phyloP scores from a whole-genome alignment of 2,888 invertebrate species.

The Andricus quercusramuli region DNA sequence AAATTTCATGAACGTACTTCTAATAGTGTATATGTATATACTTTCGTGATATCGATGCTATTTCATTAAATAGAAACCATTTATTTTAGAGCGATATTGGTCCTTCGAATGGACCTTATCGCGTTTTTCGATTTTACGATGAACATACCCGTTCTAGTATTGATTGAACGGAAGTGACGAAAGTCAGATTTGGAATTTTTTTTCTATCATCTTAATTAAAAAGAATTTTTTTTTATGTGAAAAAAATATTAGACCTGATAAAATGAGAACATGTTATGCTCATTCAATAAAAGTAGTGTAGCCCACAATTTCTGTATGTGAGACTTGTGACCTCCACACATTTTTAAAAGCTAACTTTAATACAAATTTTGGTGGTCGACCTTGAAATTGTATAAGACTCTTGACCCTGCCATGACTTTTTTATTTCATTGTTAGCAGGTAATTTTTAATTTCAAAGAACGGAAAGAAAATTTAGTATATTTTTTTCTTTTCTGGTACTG shows the following conservation, averaged over 20 bases:
- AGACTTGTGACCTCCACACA: not conserved
- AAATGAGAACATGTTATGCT: not conserved
- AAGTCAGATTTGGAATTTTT: not conserved
- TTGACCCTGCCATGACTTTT: not conserved
- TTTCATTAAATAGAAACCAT: conserved; percentile 12
- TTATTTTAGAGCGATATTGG: conserved; percentile 10
- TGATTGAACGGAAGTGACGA: not conserved
- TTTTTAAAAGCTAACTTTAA: not conserved
- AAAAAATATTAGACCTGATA: not conserved
- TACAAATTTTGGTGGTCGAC: not conserved
- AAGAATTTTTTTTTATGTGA: not conserved
- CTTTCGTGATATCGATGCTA: not conserved
- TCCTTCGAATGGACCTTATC: conserved; percentile 4
- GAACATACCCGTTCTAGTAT: not conserved
- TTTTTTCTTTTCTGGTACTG: not conserved
- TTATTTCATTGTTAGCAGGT: not conserved
- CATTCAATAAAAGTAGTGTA: not conserved
- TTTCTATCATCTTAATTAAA: not conserved
- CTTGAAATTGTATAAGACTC: not conserved
- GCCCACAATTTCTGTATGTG: not conserved
- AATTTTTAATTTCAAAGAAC: not conserved
- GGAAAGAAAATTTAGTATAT: not conserved
- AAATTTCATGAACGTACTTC: no score
- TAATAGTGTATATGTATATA: no score
- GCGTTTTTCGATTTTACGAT: not conserved